Percentiles rank a stretch among this genome's conserved stretches.
Evolutionary conservation across 2,113 vertebrate species (phyloP).

Genomic region (Zapus hudsonius): DNA sequence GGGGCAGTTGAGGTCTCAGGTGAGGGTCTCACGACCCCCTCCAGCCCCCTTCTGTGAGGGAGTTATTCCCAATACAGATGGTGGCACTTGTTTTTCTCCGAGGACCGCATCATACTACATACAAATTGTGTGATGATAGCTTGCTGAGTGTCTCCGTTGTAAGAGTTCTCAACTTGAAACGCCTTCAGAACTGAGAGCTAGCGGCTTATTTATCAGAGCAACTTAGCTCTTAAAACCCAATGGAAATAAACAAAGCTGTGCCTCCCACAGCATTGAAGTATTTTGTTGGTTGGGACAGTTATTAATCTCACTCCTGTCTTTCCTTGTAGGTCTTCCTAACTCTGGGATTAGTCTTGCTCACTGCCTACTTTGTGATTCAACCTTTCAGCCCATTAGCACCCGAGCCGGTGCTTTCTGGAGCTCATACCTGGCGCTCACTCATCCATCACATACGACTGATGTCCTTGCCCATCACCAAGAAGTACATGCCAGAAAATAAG

Average conservation of each 20-base stretch:
- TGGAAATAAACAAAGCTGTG: neutral
- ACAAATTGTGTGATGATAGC: neutral
- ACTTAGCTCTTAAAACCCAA: neutral
- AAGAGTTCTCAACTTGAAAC: neutral
- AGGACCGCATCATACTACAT: neutral
- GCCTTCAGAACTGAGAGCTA: neutral
- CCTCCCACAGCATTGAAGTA: neutral
- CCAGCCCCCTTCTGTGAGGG: too few relatives aligned
- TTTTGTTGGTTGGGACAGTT: neutral
- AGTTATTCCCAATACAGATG: too few relatives aligned
- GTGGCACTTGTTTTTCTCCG: too few relatives aligned
- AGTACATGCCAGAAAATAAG: conserved; percentile 94
- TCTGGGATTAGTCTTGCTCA: conserved; percentile 89
- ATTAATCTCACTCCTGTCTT: conserved; percentile 58
- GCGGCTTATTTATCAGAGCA: neutral
- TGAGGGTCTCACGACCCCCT: too few relatives aligned
- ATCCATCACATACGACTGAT: conserved; percentile 92
- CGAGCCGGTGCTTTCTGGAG: conserved; percentile 86
- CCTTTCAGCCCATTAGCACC: conserved; percentile 87
- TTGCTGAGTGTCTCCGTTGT: neutral
- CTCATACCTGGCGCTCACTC: conserved; percentile 92
- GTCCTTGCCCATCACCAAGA: conserved; percentile 95
- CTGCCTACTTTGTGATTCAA: conserved; percentile 90
- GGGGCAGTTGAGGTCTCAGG: too few relatives aligned
- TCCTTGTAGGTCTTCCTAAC: conserved; percentile 88